These are phyloP conservation scores for Oncorhynchus nerka DNA, from an alignment of 2,113 vertebrate species.

Conservation along the genomic window DNA sequence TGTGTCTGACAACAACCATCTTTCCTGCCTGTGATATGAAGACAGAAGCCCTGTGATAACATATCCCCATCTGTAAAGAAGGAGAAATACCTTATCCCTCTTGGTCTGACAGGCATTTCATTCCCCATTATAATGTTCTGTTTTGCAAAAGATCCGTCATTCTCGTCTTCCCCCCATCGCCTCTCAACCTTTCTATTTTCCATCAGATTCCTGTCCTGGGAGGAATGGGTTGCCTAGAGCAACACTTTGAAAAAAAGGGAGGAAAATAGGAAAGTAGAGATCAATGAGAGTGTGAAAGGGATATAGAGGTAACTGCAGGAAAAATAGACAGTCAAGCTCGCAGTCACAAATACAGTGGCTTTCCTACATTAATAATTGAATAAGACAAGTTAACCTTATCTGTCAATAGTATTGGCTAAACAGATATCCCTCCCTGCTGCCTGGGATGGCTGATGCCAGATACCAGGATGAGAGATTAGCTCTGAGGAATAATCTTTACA, in stretches of 20 bases:
- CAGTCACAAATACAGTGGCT: conserved; percentile 28
- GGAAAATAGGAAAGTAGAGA: conserved; percentile 11
- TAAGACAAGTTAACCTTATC: conserved; percentile 30
- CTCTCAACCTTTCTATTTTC: conserved; percentile 29
- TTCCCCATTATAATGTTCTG: conserved; percentile 41
- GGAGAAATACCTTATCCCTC: background rate
- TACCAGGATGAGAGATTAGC: background rate
- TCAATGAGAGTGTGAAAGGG: conserved; percentile 2
- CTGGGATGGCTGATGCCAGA: background rate
- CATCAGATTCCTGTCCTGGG: conserved; percentile 42
- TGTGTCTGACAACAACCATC: conserved; percentile 40
- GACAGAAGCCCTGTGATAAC: conserved; percentile 48
- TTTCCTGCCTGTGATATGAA: conserved; percentile 52
- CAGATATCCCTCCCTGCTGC: background rate
- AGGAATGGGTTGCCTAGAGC: conserved; percentile 40
- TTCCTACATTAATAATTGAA: conserved; percentile 23
- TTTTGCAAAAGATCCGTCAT: conserved; percentile 34
- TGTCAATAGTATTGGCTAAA: conserved; percentile 22
- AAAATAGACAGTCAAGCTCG: conserved; percentile 32
- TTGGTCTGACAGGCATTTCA: conserved; percentile 50
- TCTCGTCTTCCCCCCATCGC: conserved; percentile 18
- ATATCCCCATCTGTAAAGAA: conserved; percentile 47
- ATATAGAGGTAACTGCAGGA: conserved; percentile 39
- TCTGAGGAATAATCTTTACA: background rate
- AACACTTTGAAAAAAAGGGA: conserved; percentile 15